Conservation (phyloP, 2,113 vertebrate genomes). For the Hyaena hyaena region DNA sequence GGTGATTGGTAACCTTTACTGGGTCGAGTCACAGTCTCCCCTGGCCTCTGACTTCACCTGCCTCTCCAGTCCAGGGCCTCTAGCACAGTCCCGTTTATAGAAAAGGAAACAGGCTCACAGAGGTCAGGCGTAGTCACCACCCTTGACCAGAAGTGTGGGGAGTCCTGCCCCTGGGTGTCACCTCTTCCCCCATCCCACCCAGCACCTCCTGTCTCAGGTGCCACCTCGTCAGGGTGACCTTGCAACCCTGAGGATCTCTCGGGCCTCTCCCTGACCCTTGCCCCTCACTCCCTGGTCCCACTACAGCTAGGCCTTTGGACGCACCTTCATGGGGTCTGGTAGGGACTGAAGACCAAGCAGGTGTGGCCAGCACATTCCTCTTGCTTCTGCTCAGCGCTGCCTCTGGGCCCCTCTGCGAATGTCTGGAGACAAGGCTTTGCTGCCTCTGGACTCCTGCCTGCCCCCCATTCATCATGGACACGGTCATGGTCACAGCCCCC, state of each 20-base stretch:
- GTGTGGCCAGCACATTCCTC: neutral
- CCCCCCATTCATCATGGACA: neutral
- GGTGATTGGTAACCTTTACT: neutral
- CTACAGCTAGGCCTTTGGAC: neutral
- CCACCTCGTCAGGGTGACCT: neutral
- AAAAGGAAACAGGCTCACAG: neutral
- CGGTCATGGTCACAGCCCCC: neutral
- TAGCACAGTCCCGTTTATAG: neutral
- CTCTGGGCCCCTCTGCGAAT: neutral
- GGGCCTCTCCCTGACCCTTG: neutral
- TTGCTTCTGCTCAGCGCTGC: neutral
- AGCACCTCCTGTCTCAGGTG: neutral
- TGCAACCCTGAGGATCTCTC: neutral
- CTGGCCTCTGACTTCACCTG: neutral
- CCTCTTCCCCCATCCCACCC: neutral
- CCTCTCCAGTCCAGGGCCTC: neutral
- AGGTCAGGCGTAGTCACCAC: neutral
- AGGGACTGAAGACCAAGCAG: neutral
- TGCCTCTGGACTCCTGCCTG: neutral
- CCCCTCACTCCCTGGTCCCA: too few species aligned
- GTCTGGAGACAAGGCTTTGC: neutral
- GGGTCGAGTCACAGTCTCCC: neutral
- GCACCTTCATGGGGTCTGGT: neutral
- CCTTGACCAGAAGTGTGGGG: fast-evolving
- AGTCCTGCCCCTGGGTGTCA: neutral